Conservation (phyloP, 1,140 invertebrate species). For the Metaphire vulgaris region DNA sequence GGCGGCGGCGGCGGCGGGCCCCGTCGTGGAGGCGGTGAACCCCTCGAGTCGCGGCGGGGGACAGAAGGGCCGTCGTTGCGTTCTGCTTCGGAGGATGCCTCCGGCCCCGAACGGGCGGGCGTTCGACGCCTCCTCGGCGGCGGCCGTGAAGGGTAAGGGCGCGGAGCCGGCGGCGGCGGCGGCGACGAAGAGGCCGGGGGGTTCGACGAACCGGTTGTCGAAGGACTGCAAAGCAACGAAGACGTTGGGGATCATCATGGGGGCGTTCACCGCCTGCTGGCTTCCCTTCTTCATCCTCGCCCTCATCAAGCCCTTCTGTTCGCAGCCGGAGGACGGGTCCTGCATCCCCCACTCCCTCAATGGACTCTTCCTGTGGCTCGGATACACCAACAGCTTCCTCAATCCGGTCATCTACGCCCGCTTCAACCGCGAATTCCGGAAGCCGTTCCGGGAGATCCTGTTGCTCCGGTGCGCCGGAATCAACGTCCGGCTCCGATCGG, state of each 20-base stretch:
- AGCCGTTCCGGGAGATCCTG: constrained; percentile 63
- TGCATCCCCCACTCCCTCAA: constrained; percentile 51
- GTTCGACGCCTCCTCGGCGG: too few relatives aligned
- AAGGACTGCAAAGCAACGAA: constrained; percentile 23
- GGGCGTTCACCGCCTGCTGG: constrained; percentile 59
- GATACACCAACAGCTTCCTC: constrained; percentile 90
- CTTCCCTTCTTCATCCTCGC: constrained; percentile 59
- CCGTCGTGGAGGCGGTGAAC: background rate
- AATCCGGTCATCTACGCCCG: constrained; percentile 95
- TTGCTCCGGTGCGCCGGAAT: constrained; percentile 36
- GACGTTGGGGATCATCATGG: constrained; percentile 56
- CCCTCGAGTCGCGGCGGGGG: background rate
- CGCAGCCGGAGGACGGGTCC: constrained; percentile 36
- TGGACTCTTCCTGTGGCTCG: constrained; percentile 65
- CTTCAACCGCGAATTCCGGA: constrained; percentile 92
- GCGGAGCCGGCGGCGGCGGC: too few relatives aligned
- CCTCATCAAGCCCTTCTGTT: constrained; percentile 55
- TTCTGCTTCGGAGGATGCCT: background rate
- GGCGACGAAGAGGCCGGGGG: background rate
- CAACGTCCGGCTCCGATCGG: constrained; percentile 26
- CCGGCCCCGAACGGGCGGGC: background rate
- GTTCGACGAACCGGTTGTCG: constrained; percentile 3
- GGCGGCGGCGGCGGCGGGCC: too few relatives aligned
- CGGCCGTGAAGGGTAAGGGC: background rate
- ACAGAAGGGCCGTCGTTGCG: too few relatives aligned